Evolutionary conservation across 2,113 vertebrate species (phyloP), one percentile per base, ranked within the genome.

Genomic region (Rhegmatorhina hoffmannsi): DNA sequence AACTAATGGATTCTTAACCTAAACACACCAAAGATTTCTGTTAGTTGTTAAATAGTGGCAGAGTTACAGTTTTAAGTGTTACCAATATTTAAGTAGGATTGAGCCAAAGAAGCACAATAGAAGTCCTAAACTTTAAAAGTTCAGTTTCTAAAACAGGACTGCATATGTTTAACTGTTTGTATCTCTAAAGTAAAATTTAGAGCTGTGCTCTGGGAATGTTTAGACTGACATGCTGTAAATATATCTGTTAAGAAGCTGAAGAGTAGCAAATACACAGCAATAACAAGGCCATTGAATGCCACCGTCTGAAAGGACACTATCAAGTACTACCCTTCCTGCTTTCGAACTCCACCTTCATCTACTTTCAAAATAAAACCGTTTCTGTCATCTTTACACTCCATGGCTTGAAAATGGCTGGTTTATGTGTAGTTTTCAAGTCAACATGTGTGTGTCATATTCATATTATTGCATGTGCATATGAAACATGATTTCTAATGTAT

Each of bases 41-140:
- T 97, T 98, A 96, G 93, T 76, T 97, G 92, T 97, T 98, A 90
- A 95, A 69, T 94, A 97, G 86, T 95, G 90, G 75, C 94, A 94
- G 94, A 97, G 78, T 95, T 83, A 95, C 24, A 95, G 84, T 90
- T 97, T 94, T 96, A 95, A 96, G 74, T 95, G 81, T 97, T 95
- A 84, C 10, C 31, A 16, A 84, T 96, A 96, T 97, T 96, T 96
- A 95, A 97, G 96, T 95, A 97, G 94, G 97, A 97, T 97, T 97
- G 97, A 95, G 97, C 97, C 97, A 98, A 98, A 98, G 97, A 98
- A 98, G 97, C 98, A 98, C 97, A 98, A 96, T 89, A 95, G 86
- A 97, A 97, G 93, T 98, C 97, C 96, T 98, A 95, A 96, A 87
- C 84, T 97, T 94, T 95, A 64, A 86, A 59, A 94, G 64, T 79